Evolutionary conservation across 35 echinoderm and acorn worm species (phyloP).

Genomic region (Nesometra sesokonis): DNA sequence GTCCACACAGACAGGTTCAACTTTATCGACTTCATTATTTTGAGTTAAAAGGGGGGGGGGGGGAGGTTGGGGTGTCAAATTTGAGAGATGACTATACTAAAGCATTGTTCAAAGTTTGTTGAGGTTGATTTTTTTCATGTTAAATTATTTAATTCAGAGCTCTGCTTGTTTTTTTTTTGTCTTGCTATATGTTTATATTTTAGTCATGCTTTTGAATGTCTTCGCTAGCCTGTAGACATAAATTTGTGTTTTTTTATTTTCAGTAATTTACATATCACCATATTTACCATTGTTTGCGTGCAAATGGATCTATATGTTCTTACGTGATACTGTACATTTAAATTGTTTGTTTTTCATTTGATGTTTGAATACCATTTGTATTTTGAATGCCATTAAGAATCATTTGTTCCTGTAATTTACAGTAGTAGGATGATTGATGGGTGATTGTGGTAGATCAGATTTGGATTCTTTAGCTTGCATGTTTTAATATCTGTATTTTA

Average conservation of each 20-base stretch:
- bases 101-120: too few relatives aligned
- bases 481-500: neutral
- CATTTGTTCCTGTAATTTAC: neutral
- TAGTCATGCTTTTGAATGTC: neutral
- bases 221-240: neutral
- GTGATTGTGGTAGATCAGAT: neutral
- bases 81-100: too few relatives aligned
- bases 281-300: neutral
- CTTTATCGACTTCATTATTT: too few relatives aligned
- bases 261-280: neutral
- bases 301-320: neutral
- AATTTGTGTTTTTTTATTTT: neutral
- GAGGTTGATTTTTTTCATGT: too few relatives aligned
- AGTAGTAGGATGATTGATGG: too few relatives aligned
- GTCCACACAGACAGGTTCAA: too few relatives aligned
- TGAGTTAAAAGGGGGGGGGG: too few relatives aligned
- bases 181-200: neutral
- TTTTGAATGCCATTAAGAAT: neutral
- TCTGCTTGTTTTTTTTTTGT: neutral
- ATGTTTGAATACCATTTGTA: neutral
- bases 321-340: neutral
- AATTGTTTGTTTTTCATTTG: neutral
- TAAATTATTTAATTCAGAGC: neutral
- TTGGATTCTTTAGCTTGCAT: neutral
- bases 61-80: too few relatives aligned